Percentiles rank a stretch among this genome's conserved stretches.
phyloP scores from a whole-genome alignment of 1,140 invertebrate species.

The Whitmania pigra region DNA sequence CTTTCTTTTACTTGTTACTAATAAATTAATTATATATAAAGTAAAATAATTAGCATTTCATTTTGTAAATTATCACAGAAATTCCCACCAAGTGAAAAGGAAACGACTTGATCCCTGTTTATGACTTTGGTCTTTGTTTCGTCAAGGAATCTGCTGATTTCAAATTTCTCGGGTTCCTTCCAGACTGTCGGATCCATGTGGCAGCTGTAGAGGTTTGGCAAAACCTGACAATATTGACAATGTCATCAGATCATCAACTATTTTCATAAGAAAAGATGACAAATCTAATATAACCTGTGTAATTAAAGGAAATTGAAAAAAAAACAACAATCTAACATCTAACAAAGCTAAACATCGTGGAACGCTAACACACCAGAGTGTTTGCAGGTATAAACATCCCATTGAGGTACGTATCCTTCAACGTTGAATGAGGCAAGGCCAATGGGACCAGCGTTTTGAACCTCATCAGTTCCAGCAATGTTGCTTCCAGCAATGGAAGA shows the following conservation, averaged over 20 bases:
- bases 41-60: no score
- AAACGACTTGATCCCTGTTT: conserved; percentile 7
- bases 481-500: background rate
- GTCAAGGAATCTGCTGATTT: conserved; percentile 23
- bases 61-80: no score
- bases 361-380: conserved; percentile 31
- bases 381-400: background rate
- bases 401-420: background rate
- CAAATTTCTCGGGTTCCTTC: conserved; percentile 24
- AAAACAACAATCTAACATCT: no score
- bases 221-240: background rate
- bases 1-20: no score
- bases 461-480: background rate
- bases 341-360: no score
- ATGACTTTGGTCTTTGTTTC: conserved; percentile 15
- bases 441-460: background rate
- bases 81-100: background rate
- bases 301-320: no score
- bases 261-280: no score
- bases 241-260: no score
- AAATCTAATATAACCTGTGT: no score
- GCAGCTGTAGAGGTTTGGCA: conserved; percentile 9
- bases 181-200: conserved; percentile 25
- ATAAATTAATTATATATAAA: no score
- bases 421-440: background rate